Evolutionary conservation across 2,113 vertebrate genomes (phyloP).

Genomic region (Halichoeres trimaculatus): DNA sequence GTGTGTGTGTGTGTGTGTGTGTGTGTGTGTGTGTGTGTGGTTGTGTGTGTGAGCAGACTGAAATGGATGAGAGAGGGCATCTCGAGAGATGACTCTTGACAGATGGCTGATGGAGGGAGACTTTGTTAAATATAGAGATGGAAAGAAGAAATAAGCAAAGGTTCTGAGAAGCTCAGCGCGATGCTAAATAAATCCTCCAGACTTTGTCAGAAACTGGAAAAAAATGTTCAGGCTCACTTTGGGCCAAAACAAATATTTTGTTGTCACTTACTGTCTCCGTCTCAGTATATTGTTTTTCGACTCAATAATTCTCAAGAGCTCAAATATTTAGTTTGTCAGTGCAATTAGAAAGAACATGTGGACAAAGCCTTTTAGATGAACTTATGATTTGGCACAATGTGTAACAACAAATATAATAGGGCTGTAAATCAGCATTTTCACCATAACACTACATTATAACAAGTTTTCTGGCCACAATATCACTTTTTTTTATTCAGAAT

Average conservation of each 20-base stretch:
- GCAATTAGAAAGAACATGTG: not conserved
- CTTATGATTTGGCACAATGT: not conserved
- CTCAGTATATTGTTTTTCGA: not conserved
- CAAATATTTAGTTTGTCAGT: not conserved
- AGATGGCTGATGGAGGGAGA: constrained; percentile 50
- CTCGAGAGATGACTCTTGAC: constrained; percentile 31
- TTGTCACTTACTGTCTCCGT: not conserved
- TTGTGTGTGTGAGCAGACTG: constrained; percentile 2
- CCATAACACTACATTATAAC: too few relatives aligned
- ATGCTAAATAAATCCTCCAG: constrained; percentile 7
- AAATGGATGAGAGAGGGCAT: constrained; percentile 31
- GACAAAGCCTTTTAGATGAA: not conserved
- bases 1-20: constrained; percentile 3
- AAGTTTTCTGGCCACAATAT: too few relatives aligned
- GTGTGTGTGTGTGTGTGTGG: not conserved
- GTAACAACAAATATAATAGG: too few relatives aligned
- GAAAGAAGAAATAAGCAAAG: constrained; percentile 9
- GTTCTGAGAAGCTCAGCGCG: constrained; percentile 11
- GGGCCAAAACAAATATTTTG: constrained; percentile 1
- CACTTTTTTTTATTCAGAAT: too few relatives aligned
- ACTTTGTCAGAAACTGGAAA: not conserved
- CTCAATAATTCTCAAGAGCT: not conserved
- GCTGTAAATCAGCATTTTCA: too few relatives aligned
- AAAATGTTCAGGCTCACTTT: not conserved
- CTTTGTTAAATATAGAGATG: constrained; percentile 41